phyloP scores from a whole-genome alignment of 2,113 vertebrate species.

The Microcebus jonahi region DNA sequence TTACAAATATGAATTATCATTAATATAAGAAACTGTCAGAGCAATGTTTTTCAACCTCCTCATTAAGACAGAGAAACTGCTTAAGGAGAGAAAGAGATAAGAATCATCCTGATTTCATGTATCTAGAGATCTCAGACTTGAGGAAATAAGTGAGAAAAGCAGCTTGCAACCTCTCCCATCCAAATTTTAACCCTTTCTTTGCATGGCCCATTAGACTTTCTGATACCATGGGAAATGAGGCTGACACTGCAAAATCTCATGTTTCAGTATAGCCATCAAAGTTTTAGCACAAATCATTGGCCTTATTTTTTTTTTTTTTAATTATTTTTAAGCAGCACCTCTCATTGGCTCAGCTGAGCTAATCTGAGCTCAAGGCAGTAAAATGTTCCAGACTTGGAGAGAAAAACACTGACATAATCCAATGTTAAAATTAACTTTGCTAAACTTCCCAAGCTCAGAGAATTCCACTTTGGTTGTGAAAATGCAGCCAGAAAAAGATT shows the following conservation, averaged over 20 bases:
- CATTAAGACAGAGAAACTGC: conserved; percentile 25
- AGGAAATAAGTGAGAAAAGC: conserved; percentile 1
- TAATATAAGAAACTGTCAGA: conserved; percentile 28
- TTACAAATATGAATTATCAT: conserved; percentile 37
- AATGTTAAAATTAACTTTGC: conserved; percentile 77
- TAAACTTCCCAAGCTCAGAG: conserved; percentile 69
- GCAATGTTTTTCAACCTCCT: conserved; percentile 1
- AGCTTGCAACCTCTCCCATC: not conserved
- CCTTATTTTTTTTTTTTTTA: conserved; percentile 50
- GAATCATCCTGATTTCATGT: conserved; percentile 16
- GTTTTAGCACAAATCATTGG: conserved; percentile 5
- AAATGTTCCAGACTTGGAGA: conserved; percentile 65
- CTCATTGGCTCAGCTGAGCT: conserved; percentile 54
- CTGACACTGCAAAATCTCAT: conserved; percentile 20
- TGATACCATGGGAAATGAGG: not conserved
- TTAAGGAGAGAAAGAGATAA: not conserved
- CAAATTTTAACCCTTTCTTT: not conserved
- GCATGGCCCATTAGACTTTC: not conserved
- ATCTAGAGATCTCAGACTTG: conserved; percentile 2
- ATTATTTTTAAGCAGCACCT: conserved; percentile 70
- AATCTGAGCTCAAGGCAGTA: conserved; percentile 66
- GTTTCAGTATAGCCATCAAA: not conserved
- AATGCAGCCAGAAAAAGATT: conserved; percentile 63
- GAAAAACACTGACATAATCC: conserved; percentile 64
- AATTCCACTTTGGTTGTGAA: conserved; percentile 66